These are phyloP conservation scores for Disparrhopalites patrizii DNA, from an alignment of 2,888 invertebrate genomes.

Conservation along the genomic window DNA sequence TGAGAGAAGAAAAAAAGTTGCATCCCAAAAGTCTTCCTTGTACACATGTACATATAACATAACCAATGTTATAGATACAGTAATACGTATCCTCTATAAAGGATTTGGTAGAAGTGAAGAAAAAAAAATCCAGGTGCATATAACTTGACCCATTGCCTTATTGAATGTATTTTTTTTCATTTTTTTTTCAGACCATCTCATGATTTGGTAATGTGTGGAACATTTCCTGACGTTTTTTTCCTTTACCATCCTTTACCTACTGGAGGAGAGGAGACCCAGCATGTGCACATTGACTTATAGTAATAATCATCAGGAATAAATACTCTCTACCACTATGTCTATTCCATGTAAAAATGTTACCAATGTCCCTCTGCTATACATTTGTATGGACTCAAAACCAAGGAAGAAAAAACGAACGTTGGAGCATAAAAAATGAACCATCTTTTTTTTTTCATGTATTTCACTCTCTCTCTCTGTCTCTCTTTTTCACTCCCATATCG, in stretches of 20 bases:
- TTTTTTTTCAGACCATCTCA: too few species aligned
- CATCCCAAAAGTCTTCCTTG: too few species aligned
- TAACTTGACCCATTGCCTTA: conserved; percentile 18
- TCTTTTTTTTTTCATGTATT: conserved; percentile 29
- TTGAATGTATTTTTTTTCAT: background rate
- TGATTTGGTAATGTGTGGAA: too few species aligned
- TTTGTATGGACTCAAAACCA: conserved; percentile 13
- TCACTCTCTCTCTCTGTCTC: conserved; percentile 19
- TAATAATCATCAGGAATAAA: too few species aligned
- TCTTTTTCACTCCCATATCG: conserved; percentile 39
- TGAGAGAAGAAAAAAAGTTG: background rate
- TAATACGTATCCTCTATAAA: background rate
- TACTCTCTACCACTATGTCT: too few species aligned
- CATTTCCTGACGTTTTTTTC: too few species aligned
- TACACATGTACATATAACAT: background rate
- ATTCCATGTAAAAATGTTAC: too few species aligned
- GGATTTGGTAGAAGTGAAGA: background rate
- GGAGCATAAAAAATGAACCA: conserved; percentile 39
- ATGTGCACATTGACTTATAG: too few species aligned
- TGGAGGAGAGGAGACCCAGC: too few species aligned
- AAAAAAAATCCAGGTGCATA: conserved; percentile 25
- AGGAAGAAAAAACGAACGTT: conserved; percentile 30
- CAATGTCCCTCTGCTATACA: too few species aligned
- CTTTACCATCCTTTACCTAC: too few species aligned
- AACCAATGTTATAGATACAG: background rate